These are phyloP conservation scores for Aptenodytes patagonicus DNA, from an alignment of 2,113 vertebrate genomes.

Conservation along the genomic window DNA sequence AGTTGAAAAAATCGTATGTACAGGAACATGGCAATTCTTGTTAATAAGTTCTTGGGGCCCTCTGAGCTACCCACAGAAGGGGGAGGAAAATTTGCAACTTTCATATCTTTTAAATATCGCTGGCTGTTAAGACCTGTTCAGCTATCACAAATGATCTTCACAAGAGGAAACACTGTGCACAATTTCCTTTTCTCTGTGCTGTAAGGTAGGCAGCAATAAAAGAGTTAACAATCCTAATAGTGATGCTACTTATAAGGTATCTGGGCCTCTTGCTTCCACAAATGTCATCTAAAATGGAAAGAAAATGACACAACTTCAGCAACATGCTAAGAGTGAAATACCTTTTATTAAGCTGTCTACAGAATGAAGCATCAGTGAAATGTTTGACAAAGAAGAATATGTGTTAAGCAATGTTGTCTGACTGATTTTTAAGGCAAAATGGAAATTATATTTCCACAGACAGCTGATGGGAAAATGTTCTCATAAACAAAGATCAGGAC, in stretches of 20 bases:
- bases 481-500: neutral
- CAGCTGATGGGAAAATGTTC: neutral
- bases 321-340: neutral
- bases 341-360: slow-evolving; percentile 53
- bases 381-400: slow-evolving; percentile 43
- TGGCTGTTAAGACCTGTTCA: neutral
- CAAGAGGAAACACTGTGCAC: neutral
- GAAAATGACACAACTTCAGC: slow-evolving; percentile 22
- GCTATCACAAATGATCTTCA: neutral
- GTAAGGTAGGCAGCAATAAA: neutral
- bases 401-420: neutral
- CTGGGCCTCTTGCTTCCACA: neutral
- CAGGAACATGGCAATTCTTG: neutral
- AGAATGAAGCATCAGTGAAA: slow-evolving; percentile 23
- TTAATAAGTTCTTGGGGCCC: neutral
- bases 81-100: neutral
- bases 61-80: neutral
- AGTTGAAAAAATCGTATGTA: neutral
- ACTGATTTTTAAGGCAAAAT: slow-evolving; percentile 43
- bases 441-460: slow-evolving; percentile 14
- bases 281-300: slow-evolving; percentile 30
- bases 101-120: neutral
- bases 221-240: neutral
- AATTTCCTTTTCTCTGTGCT: neutral
- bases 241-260: neutral